Evolutionary conservation across 2,888 invertebrate genomes (phyloP), one percentile per base, ranked within the genome.

Genomic region (Frankliniella intonsa): DNA sequence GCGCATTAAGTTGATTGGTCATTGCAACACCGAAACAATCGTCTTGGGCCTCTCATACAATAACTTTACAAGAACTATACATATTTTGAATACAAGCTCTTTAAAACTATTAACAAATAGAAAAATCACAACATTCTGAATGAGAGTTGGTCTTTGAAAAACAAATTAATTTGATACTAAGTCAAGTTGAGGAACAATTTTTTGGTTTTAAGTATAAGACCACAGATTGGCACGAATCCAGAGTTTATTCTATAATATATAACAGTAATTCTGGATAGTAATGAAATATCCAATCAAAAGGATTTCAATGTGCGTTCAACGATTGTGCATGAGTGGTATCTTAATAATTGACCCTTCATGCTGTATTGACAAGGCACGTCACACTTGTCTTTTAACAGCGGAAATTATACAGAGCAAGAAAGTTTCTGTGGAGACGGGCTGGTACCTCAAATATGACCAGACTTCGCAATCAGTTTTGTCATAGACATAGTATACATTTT

Each of bases 51-150:
- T 22, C 69, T 76, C 69, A 25, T 25, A 76, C 25, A 76, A 22
- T 55, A 3, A 38, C 38, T 38, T 14, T 55, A 76, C 12, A 76
- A 76, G 22, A 76, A 76, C 25, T 22, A 76, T 76, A 76, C 22
- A 76, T 76, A 76, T 76, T 76, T 22, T 76, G 69, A 76, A 10
- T 76, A 76, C 25, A 22, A 76, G 69, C 69, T 76, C 69, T 76
- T 76, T 76, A 22, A 19, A 76, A 25, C 3, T 76, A 25, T 22
- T 22, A n/a, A 12, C 12, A 25, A 22, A 25, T 22, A 76, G 11
- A 76, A 76, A 76, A n/a, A 76, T 76, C 69, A 76, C 69, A 76
- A 76, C 22, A 25, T 76, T 76, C 69, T 76, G 69, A 22, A 76
- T 22, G 69, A 76, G 69, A 76, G 69, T 76, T 76, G 69, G 69